Evolutionary conservation across 1,140 invertebrate species (phyloP).

Genomic region (Brachionus koreanus): DNA sequence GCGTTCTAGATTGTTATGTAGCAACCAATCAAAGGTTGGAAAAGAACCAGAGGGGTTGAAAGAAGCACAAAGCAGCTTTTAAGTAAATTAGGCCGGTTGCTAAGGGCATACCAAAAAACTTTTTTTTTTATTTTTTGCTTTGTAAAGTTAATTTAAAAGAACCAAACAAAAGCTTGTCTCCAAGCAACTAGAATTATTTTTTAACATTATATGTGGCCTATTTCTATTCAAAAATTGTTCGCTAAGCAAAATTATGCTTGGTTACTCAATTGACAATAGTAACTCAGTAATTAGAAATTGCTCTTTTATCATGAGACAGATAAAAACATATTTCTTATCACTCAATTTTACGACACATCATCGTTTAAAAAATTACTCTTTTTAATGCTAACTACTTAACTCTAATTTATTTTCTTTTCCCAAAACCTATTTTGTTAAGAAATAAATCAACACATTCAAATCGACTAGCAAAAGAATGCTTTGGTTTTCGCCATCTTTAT

Average conservation of each 20-base stretch:
- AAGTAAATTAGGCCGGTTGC: background rate
- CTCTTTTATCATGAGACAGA: background rate
- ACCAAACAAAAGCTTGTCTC: background rate
- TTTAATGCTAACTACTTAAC: background rate
- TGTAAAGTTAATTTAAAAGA: background rate
- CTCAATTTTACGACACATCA: background rate
- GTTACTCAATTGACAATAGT: background rate
- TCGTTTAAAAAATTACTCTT: background rate
- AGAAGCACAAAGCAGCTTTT: background rate
- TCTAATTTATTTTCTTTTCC: background rate
- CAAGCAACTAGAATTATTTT: background rate
- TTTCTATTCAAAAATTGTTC: background rate
- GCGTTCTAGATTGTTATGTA: background rate
- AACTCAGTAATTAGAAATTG: background rate
- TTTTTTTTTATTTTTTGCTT: background rate
- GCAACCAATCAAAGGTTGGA: background rate
- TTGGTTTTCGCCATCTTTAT: background rate
- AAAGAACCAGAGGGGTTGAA: background rate
- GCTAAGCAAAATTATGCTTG: background rate
- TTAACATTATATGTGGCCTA: background rate
- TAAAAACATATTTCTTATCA: background rate
- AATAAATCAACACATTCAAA: background rate
- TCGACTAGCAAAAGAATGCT: background rate
- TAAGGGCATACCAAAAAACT: background rate
- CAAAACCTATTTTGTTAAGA: background rate